Base-by-base conservation (phyloP, 2,888 invertebrate species). In the Philonicus albiceps region DNA sequence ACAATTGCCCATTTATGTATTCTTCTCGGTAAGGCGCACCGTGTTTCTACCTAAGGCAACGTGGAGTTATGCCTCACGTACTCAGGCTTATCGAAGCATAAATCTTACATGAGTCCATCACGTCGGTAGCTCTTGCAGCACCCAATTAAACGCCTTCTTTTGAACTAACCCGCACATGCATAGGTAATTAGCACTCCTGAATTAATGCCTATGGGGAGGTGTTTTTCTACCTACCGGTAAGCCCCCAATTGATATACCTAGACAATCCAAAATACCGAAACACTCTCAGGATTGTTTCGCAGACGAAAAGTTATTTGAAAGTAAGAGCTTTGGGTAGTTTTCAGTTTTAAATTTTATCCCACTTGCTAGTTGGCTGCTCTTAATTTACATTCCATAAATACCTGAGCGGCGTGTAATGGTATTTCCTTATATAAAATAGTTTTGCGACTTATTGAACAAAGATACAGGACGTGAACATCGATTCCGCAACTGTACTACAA, bases 11-110 rank as follows among this genome's bases (percentile, higher is more conserved):
- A 37, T 31, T 74, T 74, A 31, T 31, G 19, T 74, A 31, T 37
- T n/a, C 34, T 16, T 8, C 34, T n/a, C 74, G 74, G 74, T 37
- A 74, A 34, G 74, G 74, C 27, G 7, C 74, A 22, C n/a, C 74
- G 27, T 11, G 5, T 31, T 74, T 34, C 74, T 27, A 74, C 37
- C 64, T 64, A 22, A 22, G 64, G 19, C 6, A 53, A 53, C 6
- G 19, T 53, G 53, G 64, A 7, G 2, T 64, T 22, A 11, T 6
- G 22, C 27, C 22, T 64, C 64, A 27, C 64, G 74, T 31, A 74
- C 74, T 31, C 16, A 74, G 74, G 74, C 31, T 74, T 74, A 74
- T 74, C 76, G 76, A 76, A 40, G 76, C 76, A 76, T 78, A 53
- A 49, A 78, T 78, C 43, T 78, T 22, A 49, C 53, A 49, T 49